Evolutionary conservation across 2,888 invertebrate species (phyloP).

Genomic region (Copidosoma aretas): DNA sequence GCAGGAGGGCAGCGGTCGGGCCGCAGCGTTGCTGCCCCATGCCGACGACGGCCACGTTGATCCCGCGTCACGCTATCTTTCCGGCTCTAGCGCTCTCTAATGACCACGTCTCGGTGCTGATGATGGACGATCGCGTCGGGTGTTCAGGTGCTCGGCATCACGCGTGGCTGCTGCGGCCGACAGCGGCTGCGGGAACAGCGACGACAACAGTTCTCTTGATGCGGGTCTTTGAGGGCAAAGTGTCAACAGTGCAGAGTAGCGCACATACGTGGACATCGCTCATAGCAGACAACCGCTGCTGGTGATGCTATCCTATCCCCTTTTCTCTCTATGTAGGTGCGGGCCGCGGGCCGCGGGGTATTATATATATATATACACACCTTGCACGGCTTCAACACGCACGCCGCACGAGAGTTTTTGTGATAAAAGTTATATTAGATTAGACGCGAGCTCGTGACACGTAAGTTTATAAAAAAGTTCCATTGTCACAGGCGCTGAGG

Average conservation of each 20-base stretch:
- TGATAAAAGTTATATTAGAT: too few relatives aligned
- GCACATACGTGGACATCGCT: conserved; percentile 54
- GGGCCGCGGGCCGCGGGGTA: too few relatives aligned
- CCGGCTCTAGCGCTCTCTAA: conserved; percentile 37
- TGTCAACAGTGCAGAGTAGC: conserved; percentile 26
- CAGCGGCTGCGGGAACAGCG: conserved; percentile 36
- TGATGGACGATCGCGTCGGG: conserved; percentile 45
- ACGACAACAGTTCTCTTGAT: conserved; percentile 10
- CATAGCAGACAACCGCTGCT: conserved; percentile 32
- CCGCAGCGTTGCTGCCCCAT: neutral
- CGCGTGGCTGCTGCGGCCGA: conserved; percentile 27
- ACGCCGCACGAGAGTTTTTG: too few relatives aligned
- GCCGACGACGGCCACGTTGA: neutral
- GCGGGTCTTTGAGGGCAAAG: neutral
- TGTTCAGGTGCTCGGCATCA: conserved; percentile 42
- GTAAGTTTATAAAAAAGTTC: too few relatives aligned
- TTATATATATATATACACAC: too few relatives aligned
- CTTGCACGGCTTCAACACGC: too few relatives aligned
- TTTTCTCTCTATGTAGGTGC: too few relatives aligned
- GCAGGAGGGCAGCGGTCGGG: neutral
- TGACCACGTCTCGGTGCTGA: conserved; percentile 45
- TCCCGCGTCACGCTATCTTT: conserved; percentile 25
- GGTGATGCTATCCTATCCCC: too few relatives aligned
- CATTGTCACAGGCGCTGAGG: too few relatives aligned
- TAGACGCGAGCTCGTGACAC: too few relatives aligned